Evolutionary conservation across 2,888 invertebrate species (phyloP).

Genomic region (Drosophila vallismaia): DNA sequence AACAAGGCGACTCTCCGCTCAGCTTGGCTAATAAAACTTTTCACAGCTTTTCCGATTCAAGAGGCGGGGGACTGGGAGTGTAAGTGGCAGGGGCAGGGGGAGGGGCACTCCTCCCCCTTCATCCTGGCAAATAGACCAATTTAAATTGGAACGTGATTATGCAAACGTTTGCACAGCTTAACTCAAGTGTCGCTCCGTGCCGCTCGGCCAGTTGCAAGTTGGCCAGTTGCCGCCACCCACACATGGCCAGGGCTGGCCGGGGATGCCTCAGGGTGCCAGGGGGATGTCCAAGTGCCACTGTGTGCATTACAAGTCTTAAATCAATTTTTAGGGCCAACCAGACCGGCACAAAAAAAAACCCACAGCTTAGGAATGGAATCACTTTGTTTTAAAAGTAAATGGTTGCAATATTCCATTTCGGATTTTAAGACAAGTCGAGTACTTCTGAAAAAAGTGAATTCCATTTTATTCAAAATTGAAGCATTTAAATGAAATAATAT

Average conservation of each 20-base stretch:
- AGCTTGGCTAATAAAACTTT: conserved; percentile 68
- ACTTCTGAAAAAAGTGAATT: too few relatives aligned
- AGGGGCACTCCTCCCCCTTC: not conserved
- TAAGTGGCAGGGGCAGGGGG: not conserved
- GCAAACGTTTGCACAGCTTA: conserved; percentile 82
- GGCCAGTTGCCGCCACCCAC: conserved; percentile 58
- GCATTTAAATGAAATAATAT: not conserved
- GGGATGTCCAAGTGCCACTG: conserved; percentile 12
- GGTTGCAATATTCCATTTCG: not conserved
- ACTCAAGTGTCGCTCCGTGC: conserved; percentile 79
- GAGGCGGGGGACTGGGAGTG: not conserved
- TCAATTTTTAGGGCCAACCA: conserved; percentile 63
- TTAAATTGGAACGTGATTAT: conserved; percentile 81
- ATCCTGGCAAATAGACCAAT: conserved; percentile 73
- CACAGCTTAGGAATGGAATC: conserved; percentile 28
- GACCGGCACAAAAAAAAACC: conserved; percentile 41
- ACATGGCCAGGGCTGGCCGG: conserved; percentile 21
- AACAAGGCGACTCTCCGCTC: conserved; percentile 23
- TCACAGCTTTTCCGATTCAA: conserved; percentile 63
- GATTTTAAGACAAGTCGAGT: too few relatives aligned
- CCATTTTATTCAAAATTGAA: too few relatives aligned
- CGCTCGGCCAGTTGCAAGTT: conserved; percentile 71
- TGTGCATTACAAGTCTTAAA: conserved; percentile 67
- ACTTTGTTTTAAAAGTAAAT: conserved; percentile 7
- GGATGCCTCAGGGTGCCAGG: not conserved